A percentile compares a stretch with the other conserved stretches of the same genome.
Conservation (phyloP, 2,113 vertebrate species). For the Plecturocebus donacophilus region DNA sequence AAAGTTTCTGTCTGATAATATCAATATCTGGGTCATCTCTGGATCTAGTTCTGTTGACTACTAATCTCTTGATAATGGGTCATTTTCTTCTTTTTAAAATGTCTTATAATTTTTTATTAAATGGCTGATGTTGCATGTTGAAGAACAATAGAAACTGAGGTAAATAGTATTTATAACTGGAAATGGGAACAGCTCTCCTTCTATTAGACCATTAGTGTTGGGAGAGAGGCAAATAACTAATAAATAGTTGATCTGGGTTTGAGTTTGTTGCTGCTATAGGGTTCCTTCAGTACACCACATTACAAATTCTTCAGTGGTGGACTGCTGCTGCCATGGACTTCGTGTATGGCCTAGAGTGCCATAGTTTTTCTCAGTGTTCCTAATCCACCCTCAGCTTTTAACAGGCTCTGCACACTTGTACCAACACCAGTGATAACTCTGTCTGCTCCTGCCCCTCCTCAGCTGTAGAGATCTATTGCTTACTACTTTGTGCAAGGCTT, state of each 20-base stretch:
- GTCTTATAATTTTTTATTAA: not conserved
- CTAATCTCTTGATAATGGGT: not conserved
- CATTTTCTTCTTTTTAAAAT: not conserved
- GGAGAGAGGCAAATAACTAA: not conserved
- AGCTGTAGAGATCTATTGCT: not conserved
- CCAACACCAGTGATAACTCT: not conserved
- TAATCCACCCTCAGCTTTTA: not conserved
- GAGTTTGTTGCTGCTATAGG: not conserved
- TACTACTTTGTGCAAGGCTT: constrained; percentile 3
- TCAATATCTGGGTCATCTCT: not conserved
- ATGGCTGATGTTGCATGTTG: not conserved
- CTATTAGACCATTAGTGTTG: not conserved
- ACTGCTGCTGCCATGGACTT: not conserved
- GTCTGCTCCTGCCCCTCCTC: not conserved
- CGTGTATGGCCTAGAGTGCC: not conserved
- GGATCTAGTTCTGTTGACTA: not conserved
- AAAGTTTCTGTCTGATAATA: not conserved
- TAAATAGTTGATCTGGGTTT: not conserved
- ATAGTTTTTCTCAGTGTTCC: not conserved
- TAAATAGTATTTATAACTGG: not conserved
- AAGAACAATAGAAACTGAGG: not conserved
- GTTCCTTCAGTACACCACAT: not conserved
- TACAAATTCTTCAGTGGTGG: not conserved
- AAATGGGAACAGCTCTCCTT: not conserved
- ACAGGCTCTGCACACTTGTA: not conserved